Evolutionary conservation across 2,797 vertebrate species (phyloP), one percentile per base, ranked within the genome.

Genomic region (Dallia pectoralis): DNA sequence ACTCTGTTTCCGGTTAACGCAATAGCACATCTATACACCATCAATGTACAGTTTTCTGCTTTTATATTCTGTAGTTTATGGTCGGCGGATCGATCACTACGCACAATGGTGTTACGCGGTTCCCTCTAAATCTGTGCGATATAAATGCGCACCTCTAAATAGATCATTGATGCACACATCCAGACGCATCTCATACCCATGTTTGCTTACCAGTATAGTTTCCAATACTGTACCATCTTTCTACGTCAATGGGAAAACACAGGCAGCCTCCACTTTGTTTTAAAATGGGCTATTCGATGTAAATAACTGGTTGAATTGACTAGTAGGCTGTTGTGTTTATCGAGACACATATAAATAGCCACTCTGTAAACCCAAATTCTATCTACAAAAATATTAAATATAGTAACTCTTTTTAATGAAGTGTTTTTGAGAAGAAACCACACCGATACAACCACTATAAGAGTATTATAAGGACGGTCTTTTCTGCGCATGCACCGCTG

Each of bases 201-300:
- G 64, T 40, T n/a, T 66, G 19, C 33, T 7, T 66, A 40, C 30
- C 3, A 66, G 22, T n/a, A 33, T 9, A 3, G 33, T 40, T 66
- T 40, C 11, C 64, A 66, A 40, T 66, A n/a, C 40, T 44, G 40
- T 14, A 40, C 30, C 33, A 66, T 19, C 64, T 66, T 66, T 66
- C 64, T 40, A 66, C 22, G 14, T 66, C 11, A 44, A 36, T n/a
- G 14, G 40, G 51, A 1, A 56, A 56, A 56, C n/a, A 56, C 51
- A 56, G 11, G 11, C 2, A 25, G 9, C 51, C n/a, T 53, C 5
- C 8, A 53, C 7, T 53, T 53, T 53, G 18, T 53, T 53, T 53
- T n/a, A n/a, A 53, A 3, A 40, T 40, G 36, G 36, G 40, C 40
- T 12, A 14, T 44, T 12, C 40, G 14, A 44, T 44, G 6, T 11